Evolutionary conservation across 2,113 vertebrate species (phyloP), one percentile per base, ranked within the genome.

Genomic region (Aramus guarauna): DNA sequence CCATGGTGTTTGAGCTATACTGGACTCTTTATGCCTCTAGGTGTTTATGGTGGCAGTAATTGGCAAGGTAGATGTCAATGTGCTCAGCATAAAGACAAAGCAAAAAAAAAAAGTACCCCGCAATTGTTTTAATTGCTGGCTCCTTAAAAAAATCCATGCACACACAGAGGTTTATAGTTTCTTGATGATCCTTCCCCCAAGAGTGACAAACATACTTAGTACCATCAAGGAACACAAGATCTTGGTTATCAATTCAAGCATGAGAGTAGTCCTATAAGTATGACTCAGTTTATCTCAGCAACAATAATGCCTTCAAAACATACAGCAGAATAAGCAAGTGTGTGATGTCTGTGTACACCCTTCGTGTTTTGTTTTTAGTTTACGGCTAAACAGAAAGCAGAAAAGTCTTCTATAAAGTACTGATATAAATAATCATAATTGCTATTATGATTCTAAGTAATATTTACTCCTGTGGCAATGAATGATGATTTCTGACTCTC

Each of bases 161-260:
- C 3, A 66, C 52, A 8, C 13, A 68, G 5, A 71, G 3, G 16
- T 92, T 64, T 62, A 16, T 68, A 60, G 11, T 34, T 91, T 93
- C 36, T 36, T 63, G 23, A 20, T 68, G 36, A 45, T 39, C 4
- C 5, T 5, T 9, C 14, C 2, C 5, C 11, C 34, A 56, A 22
- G 1, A 2, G 6, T 1, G 15, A 9, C 6, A 60, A 63, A 34
- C 1, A 11, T 27, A 43, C 20, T 71, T 73, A 56, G 8, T 41
- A 8, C 0, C 1, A 4, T 47, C 36, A 68, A 90, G n/a, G 21
- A 90, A 85, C 12, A 22, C 39, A 53, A 22, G 22, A 58, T 26
- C 21, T 56, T 60, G 12, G 12, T 48, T 88, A 29, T 64, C 8
- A 29, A 76, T 47, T 29, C 55, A 83, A 79, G 24, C 27, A 23